phyloP scores from a whole-genome alignment of 1,140 invertebrate species.

The Cherax destructor region DNA sequence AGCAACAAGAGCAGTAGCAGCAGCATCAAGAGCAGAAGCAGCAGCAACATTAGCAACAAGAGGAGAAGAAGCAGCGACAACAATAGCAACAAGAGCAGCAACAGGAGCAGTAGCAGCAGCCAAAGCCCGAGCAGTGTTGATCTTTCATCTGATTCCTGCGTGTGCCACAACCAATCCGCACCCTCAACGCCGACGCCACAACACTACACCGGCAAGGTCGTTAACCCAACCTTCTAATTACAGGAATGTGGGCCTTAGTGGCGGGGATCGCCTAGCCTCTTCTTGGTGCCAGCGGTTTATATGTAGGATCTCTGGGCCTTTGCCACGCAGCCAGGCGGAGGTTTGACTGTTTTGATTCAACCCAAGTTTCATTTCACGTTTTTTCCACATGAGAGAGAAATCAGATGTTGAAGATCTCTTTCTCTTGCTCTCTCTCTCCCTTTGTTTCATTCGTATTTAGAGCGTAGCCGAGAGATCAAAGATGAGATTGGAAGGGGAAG shows the following conservation, averaged over 20 bases:
- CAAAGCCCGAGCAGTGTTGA: constrained; percentile 35
- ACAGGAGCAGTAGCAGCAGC: not conserved
- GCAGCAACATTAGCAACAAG: not conserved
- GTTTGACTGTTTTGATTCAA: constrained; percentile 56
- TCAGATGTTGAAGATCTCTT: constrained; percentile 51
- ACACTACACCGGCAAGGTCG: not conserved
- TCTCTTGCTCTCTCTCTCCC: constrained; percentile 15
- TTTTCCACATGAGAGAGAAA: constrained; percentile 22
- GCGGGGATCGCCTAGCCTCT: not conserved
- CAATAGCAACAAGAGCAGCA: not conserved
- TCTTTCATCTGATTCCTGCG: constrained; percentile 52
- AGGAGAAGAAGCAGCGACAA: too few species aligned
- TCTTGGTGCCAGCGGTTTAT: not conserved
- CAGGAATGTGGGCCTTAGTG: not conserved
- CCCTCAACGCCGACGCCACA: not conserved
- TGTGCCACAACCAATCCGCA: constrained; percentile 1
- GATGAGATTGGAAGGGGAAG: constrained; percentile 13
- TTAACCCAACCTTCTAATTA: constrained; percentile 1
- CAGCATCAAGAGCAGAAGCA: not conserved
- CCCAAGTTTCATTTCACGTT: constrained; percentile 31
- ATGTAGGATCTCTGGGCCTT: constrained; percentile 7
- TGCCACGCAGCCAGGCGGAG: constrained; percentile 27
- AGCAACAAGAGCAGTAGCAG: not conserved
- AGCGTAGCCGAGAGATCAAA: constrained; percentile 34
- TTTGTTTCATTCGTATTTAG: constrained; percentile 17